These are phyloP conservation scores for Hanleya hanleyi DNA, from an alignment of 2,888 invertebrate genomes.

Conservation along the genomic window DNA sequence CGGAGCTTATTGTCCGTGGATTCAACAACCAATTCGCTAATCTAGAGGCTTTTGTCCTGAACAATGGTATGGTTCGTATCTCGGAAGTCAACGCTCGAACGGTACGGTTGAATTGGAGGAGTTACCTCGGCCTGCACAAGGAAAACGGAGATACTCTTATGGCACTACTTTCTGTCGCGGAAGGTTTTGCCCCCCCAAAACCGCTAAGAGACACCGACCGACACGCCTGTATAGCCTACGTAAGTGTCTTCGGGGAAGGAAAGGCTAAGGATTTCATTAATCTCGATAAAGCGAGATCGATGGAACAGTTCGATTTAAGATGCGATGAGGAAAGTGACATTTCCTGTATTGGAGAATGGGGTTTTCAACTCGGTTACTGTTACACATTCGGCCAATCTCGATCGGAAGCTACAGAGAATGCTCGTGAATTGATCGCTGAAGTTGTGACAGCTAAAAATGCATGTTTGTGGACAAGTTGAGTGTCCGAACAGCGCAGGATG, in stretches of 20 bases:
- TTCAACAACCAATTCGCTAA: background rate
- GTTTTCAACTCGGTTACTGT: background rate
- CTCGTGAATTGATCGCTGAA: background rate
- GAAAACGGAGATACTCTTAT: background rate
- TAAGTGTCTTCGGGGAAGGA: background rate
- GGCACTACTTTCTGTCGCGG: background rate
- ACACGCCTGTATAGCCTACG: background rate
- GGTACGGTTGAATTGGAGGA: background rate
- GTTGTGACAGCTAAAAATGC: background rate
- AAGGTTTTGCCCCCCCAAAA: background rate
- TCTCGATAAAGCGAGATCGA: background rate
- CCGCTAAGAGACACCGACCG: background rate
- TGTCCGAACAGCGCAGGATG: too few relatives aligned
- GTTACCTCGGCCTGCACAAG: background rate
- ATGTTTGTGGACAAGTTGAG: slow-evolving; percentile 1
- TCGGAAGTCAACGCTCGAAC: background rate
- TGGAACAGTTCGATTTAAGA: background rate
- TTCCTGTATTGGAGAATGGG: background rate
- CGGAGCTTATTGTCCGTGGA: background rate
- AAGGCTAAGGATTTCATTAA: background rate
- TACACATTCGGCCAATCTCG: background rate
- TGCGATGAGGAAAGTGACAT: background rate
- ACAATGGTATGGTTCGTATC: background rate
- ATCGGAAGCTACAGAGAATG: background rate
- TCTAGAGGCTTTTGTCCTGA: background rate